Evolutionary conservation across 2,888 invertebrate species (phyloP), one percentile per base, ranked within the genome.

Genomic region (Drosophila formosana): DNA sequence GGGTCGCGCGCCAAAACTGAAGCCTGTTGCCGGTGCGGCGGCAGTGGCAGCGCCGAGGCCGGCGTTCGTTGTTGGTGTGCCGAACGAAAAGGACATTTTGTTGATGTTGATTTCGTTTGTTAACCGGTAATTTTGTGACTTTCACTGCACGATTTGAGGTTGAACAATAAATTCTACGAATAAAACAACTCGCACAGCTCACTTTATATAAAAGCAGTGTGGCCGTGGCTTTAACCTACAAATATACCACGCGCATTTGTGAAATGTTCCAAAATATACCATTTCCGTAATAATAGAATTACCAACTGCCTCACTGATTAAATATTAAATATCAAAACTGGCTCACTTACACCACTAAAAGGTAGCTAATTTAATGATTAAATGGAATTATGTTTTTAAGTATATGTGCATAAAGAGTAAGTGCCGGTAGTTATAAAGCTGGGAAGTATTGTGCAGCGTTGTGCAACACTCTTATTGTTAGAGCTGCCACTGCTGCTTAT

Each of bases 1-100:
- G 0, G 80, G 68, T 45, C 83, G 81, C 72, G 77, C 78, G 69
- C 88, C 88, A 82, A 89, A 89, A 73, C 58, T 66, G 30, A 88
- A 86, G 11, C 67, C 66, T 28, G 65, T 9, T 28, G 70, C 74
- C 0, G 82, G 76, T 0, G 76, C 63, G 3, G 70, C 64, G 11
- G 71, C 45, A 3, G 70, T 62, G 8, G 71, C 45, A 0, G 68
- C 82, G 11, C 68, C 80, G 1, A 85, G 13, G 8, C 72, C 75
- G 6, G 72, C 11, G 37, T 74, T 84, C 0, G 77, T 50, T 23
- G 67, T 74, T 7, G 84, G 84, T 39, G 84, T 65, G 45, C 61
- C 51, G 26, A 84, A 81, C 8, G 82, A 72, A 50, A 82, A 83
- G 0, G 85, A 82, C 87, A 84, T 84, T 23, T 8, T 53, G 30